Conservation (phyloP, 1,140 invertebrate genomes). For the Drosophila parabipectinata region DNA sequence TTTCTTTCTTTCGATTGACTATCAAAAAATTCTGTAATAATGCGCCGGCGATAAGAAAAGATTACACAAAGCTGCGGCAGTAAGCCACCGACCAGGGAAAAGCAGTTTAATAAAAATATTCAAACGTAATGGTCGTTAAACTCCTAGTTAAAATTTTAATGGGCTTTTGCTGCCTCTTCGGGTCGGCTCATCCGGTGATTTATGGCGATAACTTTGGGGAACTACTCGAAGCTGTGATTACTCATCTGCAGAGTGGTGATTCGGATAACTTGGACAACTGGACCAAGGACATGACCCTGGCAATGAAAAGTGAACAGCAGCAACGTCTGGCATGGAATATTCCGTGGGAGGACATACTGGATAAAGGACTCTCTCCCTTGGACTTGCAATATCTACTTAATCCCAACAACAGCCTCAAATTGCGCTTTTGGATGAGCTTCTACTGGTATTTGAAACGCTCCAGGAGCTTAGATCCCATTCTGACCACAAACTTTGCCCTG, state of each 20-base stretch:
- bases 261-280: slow-evolving; percentile 34
- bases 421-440: slow-evolving; percentile 46
- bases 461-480: not conserved
- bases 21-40: not conserved
- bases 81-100: not conserved
- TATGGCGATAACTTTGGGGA: not conserved
- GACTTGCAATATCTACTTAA: slow-evolving; percentile 29
- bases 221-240: slow-evolving; percentile 6
- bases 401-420: slow-evolving; percentile 39
- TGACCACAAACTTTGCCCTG: slow-evolving; percentile 44
- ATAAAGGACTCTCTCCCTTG: not conserved
- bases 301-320: slow-evolving; percentile 13
- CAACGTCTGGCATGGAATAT: slow-evolving; percentile 52
- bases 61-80: not conserved
- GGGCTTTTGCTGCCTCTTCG: not conserved
- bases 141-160: slow-evolving; percentile 12
- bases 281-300: slow-evolving; percentile 31
- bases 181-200: not conserved
- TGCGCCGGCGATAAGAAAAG: slow-evolving; percentile 17
- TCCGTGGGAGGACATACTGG: slow-evolving; percentile 16
- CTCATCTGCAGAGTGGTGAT: slow-evolving; percentile 8
- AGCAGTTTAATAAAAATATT: slow-evolving; percentile 32
- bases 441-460: slow-evolving; percentile 44
- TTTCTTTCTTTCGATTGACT: slow-evolving; percentile 10
- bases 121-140: slow-evolving; percentile 24